phyloP scores from a whole-genome alignment of 2,113 vertebrate genomes.

The Percopsis transmontana region DNA sequence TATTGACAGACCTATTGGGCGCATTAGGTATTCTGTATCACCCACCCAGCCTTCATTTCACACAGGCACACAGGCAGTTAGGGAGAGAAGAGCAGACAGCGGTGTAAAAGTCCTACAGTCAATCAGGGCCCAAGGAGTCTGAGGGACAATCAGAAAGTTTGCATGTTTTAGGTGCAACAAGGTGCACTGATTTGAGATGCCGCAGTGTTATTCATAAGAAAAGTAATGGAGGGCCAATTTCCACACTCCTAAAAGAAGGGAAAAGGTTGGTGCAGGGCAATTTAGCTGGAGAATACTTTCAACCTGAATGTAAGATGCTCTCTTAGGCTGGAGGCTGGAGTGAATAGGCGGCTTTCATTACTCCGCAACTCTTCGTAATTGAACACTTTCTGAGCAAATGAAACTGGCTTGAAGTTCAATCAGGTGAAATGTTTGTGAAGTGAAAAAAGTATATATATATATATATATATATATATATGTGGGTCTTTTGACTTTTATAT shows the following conservation, averaged over 20 bases:
- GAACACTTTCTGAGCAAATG: constrained; percentile 11
- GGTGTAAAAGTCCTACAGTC: constrained; percentile 43
- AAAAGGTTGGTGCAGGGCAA: constrained; percentile 21
- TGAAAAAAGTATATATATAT: not conserved
- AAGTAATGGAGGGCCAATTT: constrained; percentile 7
- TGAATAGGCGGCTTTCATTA: constrained; percentile 39
- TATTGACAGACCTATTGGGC: constrained; percentile 66
- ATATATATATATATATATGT: too few relatives aligned
- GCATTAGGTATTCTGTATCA: constrained; percentile 60
- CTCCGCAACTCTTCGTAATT: constrained; percentile 9
- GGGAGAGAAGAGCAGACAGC: constrained; percentile 31
- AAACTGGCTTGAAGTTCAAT: constrained; percentile 14
- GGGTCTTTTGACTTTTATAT: too few relatives aligned
- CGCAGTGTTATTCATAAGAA: constrained; percentile 3
- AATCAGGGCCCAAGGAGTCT: constrained; percentile 32
- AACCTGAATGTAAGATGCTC: constrained; percentile 19
- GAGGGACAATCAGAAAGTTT: constrained; percentile 31
- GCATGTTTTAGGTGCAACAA: constrained; percentile 21
- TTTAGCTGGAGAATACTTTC: constrained; percentile 33
- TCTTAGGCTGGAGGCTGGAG: not conserved
- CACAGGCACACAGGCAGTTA: not conserved
- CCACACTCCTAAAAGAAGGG: not conserved
- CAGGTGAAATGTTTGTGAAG: not conserved
- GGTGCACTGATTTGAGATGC: not conserved
- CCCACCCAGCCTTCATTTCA: constrained; percentile 48